Percentiles rank a stretch among this genome's conserved stretches.
Conservation (phyloP, 2,113 vertebrate genomes). For the Chionomys nivalis region DNA sequence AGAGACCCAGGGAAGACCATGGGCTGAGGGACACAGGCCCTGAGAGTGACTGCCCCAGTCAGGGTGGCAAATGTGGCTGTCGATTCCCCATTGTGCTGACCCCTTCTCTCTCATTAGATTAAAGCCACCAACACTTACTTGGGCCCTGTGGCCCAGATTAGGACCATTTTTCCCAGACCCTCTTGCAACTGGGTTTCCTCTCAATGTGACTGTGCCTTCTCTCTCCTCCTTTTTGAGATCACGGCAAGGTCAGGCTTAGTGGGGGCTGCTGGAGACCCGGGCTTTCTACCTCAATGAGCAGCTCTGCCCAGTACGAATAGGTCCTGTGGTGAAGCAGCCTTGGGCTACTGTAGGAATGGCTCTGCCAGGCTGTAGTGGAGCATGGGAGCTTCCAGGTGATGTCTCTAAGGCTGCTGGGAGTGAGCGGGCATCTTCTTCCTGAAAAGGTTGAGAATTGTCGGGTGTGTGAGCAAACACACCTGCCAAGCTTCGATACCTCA, state of each 20-base stretch:
- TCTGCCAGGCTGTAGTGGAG: background rate
- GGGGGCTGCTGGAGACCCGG: background rate
- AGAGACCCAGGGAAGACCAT: background rate
- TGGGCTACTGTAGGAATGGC: background rate
- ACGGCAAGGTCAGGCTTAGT: background rate
- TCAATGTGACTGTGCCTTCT: too few species aligned
- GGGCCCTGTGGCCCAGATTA: too few species aligned
- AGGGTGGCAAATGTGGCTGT: background rate
- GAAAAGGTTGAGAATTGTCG: rapidly evolving
- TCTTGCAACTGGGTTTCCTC: background rate
- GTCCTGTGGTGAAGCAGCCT: too few species aligned
- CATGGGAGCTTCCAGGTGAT: background rate
- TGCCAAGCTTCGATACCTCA: background rate
- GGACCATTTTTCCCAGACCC: background rate
- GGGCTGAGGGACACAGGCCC: background rate
- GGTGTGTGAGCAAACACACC: background rate
- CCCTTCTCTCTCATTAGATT: background rate
- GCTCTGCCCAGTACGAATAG: background rate
- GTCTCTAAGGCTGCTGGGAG: rapidly evolving
- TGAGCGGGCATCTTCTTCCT: too few species aligned
- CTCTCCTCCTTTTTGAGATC: background rate
- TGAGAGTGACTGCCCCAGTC: background rate
- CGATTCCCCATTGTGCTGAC: background rate
- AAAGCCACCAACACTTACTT: background rate
- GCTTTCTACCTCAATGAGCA: background rate